A percentile compares a stretch with the other conserved stretches of the same genome.
phyloP scores from a whole-genome alignment of 2,888 invertebrate genomes.

The Epirrhoe tristata region DNA sequence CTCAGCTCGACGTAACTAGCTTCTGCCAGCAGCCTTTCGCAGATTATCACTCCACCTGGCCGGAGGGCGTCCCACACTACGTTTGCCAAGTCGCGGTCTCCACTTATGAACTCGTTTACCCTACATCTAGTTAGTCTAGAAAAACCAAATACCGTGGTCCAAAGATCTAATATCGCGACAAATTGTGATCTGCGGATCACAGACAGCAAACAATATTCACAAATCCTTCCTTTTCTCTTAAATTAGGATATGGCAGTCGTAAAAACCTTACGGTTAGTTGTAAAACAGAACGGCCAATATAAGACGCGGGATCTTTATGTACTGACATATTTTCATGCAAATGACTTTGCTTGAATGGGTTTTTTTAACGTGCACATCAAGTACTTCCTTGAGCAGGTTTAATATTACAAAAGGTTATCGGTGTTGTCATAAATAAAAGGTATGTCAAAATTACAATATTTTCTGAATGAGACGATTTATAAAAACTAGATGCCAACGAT shows the following conservation, averaged over 20 bases:
- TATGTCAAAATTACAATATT: background rate
- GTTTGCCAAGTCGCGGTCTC: too few species aligned
- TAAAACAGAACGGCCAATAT: slow-evolving; percentile 46
- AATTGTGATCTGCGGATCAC: slow-evolving; percentile 11
- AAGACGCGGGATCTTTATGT: slow-evolving; percentile 35
- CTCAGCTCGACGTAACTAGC: too few species aligned
- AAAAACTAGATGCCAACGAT: too few species aligned
- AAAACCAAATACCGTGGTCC: background rate
- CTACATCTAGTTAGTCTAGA: too few species aligned
- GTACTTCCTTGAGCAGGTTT: background rate
- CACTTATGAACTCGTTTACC: too few species aligned
- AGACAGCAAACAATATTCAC: slow-evolving; percentile 28
- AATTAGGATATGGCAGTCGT: slow-evolving; percentile 43
- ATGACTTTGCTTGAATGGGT: slow-evolving; percentile 20
- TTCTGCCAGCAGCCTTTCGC: too few species aligned
- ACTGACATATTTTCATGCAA: slow-evolving; percentile 45
- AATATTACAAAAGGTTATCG: background rate
- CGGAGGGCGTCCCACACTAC: too few species aligned
- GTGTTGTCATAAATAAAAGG: background rate
- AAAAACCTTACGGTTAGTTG: slow-evolving; percentile 44
- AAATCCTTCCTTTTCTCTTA: slow-evolving; percentile 36
- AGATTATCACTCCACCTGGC: too few species aligned
- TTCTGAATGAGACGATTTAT: too few species aligned
- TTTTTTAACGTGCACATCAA: slow-evolving; percentile 8
- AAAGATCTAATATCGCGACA: slow-evolving; percentile 14